Percentiles rank a stretch among this genome's conserved stretches.
These are phyloP conservation scores for Craterocephalus amniculus DNA, from an alignment of 2,797 vertebrate genomes.

Conservation along the genomic window DNA sequence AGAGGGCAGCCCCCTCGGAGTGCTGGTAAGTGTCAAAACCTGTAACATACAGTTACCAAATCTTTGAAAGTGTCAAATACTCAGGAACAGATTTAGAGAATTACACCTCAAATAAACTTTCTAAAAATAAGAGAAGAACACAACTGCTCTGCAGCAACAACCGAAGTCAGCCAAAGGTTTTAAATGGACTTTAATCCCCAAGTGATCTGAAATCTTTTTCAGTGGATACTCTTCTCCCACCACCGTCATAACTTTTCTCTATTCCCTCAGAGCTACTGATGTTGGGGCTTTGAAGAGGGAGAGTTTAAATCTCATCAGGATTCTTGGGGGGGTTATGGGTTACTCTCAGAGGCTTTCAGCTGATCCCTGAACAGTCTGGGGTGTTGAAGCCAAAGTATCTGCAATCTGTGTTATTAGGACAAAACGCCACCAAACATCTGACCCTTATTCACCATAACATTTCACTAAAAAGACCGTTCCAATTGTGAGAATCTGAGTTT, in stretches of 20 bases:
- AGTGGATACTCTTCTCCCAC: constrained; percentile 24
- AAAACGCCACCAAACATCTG: constrained; percentile 35
- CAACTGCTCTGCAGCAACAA: constrained; percentile 10
- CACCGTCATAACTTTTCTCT: constrained; percentile 9
- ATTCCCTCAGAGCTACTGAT: constrained; percentile 30
- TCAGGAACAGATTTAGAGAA: constrained; percentile 17
- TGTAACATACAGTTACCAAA: too few species aligned
- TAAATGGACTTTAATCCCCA: constrained; percentile 50
- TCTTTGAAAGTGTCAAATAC: too few species aligned
- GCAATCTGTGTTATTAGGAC: constrained; percentile 58
- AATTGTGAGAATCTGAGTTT: not conserved
- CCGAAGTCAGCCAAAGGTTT: constrained; percentile 44
- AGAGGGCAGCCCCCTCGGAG: too few species aligned
- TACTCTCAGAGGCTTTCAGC: constrained; percentile 46
- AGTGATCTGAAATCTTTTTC: constrained; percentile 57
- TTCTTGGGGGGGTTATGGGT: constrained; percentile 58
- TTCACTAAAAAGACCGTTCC: constrained; percentile 5
- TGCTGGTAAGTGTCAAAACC: too few species aligned
- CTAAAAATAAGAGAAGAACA: constrained; percentile 32
- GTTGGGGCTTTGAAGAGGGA: constrained; percentile 46
- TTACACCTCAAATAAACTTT: constrained; percentile 38
- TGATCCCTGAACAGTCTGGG: constrained; percentile 60
- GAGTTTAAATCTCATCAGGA: constrained; percentile 61
- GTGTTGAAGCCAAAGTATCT: constrained; percentile 12
- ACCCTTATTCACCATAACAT: too few species aligned